Evolutionary conservation across 2,888 invertebrate species (phyloP), one percentile per base, ranked within the genome.

Genomic region (Parapristionchus giblindavisi): DNA sequence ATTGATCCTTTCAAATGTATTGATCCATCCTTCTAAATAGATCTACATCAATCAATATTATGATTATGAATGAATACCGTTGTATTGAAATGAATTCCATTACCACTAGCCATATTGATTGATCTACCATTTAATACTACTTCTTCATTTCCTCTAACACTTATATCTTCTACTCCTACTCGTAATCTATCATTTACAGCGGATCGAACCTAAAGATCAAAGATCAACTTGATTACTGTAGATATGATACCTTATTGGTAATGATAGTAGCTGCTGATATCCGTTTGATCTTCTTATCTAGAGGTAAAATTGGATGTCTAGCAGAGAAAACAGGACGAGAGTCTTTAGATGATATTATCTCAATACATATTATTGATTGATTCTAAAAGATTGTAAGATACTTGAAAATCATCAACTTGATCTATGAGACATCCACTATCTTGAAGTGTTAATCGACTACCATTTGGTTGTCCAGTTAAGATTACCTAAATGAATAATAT

Each of bases 71-170:
- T n/a, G 32, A 77, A 65, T 56, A 85, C 85, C 77, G 86, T 84
- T 51, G 85, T 85, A 74, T 86, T 86, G 36, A 87, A 79, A n/a
- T 76, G 73, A 61, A 87, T 75, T 14, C 77, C 60, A 8, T 83
- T 85, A 17, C 77, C 65, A 48, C 81, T 84, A 21, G 77, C 80
- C 24, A 81, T 77, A 29, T 81, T 77, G 43, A 86, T 72, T 52
- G 77, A 76, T 29, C 79, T 77, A 5, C 81, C 80, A 43, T 87
- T 85, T n/a, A 85, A 76, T 21, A 82, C 76, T 21, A 87, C 80
- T 52, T 83, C 84, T 76, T 87, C 85, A 77, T 87, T 87, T 4
- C 87, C 87, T 48, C 87, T 80, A 32, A 87, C 29, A 24, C 79
- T 78, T 8, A 83, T 77, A 76, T 85, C 82, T n/a, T 85, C 81